These are phyloP conservation scores for Amiota minor DNA, from an alignment of 2,888 invertebrate genomes.

Conservation along the genomic window DNA sequence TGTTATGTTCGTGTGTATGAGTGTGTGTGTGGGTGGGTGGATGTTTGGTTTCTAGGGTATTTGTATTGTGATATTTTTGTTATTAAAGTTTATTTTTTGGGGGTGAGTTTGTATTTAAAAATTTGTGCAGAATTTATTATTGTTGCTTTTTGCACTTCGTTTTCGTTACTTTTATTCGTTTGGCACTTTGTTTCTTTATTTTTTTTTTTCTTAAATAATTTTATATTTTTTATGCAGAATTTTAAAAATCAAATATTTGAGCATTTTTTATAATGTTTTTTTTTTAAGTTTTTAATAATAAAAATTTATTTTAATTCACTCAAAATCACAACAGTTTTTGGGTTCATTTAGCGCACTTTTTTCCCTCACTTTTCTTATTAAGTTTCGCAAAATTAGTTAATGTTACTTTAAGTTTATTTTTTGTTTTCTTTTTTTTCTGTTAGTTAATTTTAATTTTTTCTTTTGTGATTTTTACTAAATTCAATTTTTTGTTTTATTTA, in stretches of 20 bases:
- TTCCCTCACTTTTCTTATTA: constrained; percentile 29
- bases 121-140: constrained; percentile 10
- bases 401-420: constrained; percentile 34
- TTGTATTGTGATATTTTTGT: not conserved
- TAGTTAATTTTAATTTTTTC: constrained; percentile 31
- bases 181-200: not conserved
- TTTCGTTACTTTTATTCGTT: constrained; percentile 43
- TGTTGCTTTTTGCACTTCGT: constrained; percentile 21
- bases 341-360: too few relatives aligned
- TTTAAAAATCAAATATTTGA: constrained; percentile 59
- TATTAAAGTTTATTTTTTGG: not conserved
- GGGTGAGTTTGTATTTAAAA: constrained; percentile 15
- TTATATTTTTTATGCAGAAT: constrained; percentile 63
- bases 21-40: not conserved
- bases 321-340: constrained; percentile 38
- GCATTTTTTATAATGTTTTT: constrained; percentile 48
- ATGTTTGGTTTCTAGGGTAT: constrained; percentile 22
- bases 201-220: constrained; percentile 54
- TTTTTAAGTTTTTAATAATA: not conserved
- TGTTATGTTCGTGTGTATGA: constrained; percentile 32
- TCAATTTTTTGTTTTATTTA: constrained; percentile 55
- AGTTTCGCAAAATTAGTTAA: constrained; percentile 20
- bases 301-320: constrained; percentile 38
- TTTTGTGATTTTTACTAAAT: constrained; percentile 38
- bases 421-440: constrained; percentile 27